Evolutionary conservation across 2,888 invertebrate genomes (phyloP).

Genomic region (Heteropelma amictum): DNA sequence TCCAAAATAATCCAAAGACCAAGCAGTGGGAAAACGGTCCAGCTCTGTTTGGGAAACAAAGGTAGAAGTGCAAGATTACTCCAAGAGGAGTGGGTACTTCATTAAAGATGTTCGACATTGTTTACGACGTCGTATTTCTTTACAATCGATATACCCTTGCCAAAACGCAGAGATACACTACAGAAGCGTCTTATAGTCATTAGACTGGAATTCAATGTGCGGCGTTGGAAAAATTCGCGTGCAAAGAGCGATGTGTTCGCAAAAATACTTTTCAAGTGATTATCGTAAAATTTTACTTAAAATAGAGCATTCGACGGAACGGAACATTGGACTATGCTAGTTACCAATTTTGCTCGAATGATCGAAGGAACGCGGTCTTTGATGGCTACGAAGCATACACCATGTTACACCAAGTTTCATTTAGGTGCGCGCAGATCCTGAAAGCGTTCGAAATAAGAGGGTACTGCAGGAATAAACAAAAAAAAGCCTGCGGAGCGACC

Average conservation of each 20-base stretch:
- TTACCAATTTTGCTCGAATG: conserved; percentile 64
- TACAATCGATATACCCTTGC: no score
- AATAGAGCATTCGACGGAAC: no score
- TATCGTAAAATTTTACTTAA: no score
- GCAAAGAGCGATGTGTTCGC: no score
- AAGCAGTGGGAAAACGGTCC: conserved; percentile 21
- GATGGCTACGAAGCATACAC: conserved; percentile 62
- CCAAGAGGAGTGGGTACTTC: no score
- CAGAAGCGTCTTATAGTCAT: no score
- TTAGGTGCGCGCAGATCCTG: conserved; percentile 33
- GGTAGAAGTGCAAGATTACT: conserved; percentile 60
- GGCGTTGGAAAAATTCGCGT: no score
- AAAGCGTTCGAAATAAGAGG: conserved; percentile 13
- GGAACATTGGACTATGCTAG: conserved; percentile 45
- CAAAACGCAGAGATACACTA: no score
- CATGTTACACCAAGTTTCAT: conserved; percentile 54
- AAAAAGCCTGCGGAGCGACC: conserved; percentile 35
- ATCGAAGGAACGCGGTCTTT: conserved; percentile 64
- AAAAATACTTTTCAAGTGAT: no score
- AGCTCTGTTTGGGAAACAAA: conserved; percentile 54
- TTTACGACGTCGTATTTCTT: no score
- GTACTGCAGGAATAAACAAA: conserved; percentile 44
- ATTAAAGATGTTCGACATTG: no score
- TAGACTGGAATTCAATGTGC: no score
- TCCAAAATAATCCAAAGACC: not conserved